Percentiles rank a stretch among this genome's conserved stretches.
Evolutionary conservation across 2,888 invertebrate species (phyloP).

Genomic region (Archips crataeganus): DNA sequence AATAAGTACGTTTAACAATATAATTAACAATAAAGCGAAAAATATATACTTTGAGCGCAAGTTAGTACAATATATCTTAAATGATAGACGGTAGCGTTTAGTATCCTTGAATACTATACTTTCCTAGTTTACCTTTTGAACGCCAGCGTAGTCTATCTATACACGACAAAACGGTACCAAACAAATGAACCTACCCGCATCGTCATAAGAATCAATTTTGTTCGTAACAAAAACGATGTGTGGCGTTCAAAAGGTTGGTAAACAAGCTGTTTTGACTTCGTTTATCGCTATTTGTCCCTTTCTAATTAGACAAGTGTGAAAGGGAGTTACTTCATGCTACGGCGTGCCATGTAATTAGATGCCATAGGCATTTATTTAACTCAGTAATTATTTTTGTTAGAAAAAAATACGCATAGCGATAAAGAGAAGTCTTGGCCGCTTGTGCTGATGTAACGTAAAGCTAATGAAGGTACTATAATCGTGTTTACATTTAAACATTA

Average conservation of each 20-base stretch:
- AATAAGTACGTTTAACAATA: conserved; percentile 15
- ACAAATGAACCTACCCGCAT: too few relatives aligned
- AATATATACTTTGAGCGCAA: conserved; percentile 34
- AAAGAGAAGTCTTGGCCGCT: background rate
- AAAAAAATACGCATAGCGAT: background rate
- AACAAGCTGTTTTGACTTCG: background rate
- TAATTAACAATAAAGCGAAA: conserved; percentile 28
- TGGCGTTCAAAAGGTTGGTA: too few relatives aligned
- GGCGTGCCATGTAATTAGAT: too few relatives aligned
- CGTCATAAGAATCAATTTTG: too few relatives aligned
- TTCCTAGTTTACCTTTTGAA: background rate
- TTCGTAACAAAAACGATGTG: too few relatives aligned
- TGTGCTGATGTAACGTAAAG: background rate
- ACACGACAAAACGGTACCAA: too few relatives aligned
- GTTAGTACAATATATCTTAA: background rate
- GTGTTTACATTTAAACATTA: conserved; percentile 32
- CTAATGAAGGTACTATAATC: conserved; percentile 11
- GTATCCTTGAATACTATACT: background rate
- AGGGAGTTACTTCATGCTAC: background rate
- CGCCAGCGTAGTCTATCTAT: too few relatives aligned
- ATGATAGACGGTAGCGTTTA: conserved; percentile 1
- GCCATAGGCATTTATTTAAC: background rate
- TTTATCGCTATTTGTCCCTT: background rate
- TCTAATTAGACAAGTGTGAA: background rate
- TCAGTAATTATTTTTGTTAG: background rate